Percentiles rank a stretch among this genome's conserved stretches.
Conservation (phyloP, 2,113 vertebrate species). For the Phalacrocorax brasilianus region DNA sequence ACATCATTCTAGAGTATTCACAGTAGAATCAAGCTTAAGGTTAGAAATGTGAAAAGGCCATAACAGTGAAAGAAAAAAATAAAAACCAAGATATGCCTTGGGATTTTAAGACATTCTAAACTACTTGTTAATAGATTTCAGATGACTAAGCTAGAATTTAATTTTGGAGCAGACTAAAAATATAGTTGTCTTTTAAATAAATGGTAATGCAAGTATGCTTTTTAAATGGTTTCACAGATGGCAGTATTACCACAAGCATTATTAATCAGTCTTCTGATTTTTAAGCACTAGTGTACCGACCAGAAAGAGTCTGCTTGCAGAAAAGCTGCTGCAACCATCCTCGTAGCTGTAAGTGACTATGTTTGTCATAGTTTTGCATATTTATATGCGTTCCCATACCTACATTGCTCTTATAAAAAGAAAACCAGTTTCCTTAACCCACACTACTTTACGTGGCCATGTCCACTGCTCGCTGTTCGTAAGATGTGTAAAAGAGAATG, state of each 20-base stretch:
- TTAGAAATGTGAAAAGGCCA: constrained; percentile 78
- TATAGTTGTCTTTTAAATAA: constrained; percentile 63
- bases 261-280: constrained; percentile 28
- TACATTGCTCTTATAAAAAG: constrained; percentile 15
- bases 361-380: not conserved
- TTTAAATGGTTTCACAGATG: constrained; percentile 50
- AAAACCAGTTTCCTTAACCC: not conserved
- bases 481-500: constrained; percentile 95
- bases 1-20: constrained; percentile 75
- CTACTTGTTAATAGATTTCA: constrained; percentile 65
- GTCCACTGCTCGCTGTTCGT: constrained; percentile 74
- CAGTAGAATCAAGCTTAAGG: constrained; percentile 78
- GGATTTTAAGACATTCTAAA: constrained; percentile 59
- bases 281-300: constrained; percentile 40
- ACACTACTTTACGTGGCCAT: constrained; percentile 45
- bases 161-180: constrained; percentile 74
- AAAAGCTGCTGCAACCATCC: constrained; percentile 31
- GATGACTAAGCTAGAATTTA: constrained; percentile 67
- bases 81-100: constrained; percentile 63
- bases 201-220: constrained; percentile 49
- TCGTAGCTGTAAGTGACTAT: not conserved
- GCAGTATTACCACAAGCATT: constrained; percentile 49
- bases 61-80: constrained; percentile 68
- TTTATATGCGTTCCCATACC: constrained; percentile 7
- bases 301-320: constrained; percentile 10